Evolutionary conservation across 2,797 vertebrate genomes (phyloP).

Genomic region (Cottoperca gobio): DNA sequence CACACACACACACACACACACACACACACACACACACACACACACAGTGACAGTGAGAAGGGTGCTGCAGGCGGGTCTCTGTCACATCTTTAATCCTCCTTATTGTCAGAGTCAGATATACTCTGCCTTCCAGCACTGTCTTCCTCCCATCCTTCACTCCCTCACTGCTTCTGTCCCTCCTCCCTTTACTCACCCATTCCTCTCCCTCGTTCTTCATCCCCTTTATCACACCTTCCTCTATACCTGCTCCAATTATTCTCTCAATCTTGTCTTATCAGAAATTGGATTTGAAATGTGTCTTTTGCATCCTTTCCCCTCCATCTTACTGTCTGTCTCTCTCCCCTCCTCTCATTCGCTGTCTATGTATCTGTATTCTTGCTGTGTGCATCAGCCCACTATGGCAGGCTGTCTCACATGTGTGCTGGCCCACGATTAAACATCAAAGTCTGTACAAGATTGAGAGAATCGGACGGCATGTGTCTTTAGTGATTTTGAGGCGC

Average conservation of each 20-base stretch:
- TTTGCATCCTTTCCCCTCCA: not conserved
- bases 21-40: conserved; percentile 29
- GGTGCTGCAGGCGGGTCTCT: conserved; percentile 50
- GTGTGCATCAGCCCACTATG: conserved; percentile 28
- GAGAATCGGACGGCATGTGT: conserved; percentile 14
- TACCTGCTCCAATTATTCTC: not conserved
- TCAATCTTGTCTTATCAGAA: not conserved
- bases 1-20: conserved; percentile 10
- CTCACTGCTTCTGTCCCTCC: conserved; percentile 10
- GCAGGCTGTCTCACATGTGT: conserved; percentile 1
- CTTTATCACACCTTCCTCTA: conserved; percentile 10
- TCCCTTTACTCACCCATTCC: not conserved
- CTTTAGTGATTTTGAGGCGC: conserved; percentile 30
- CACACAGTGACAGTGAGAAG: conserved; percentile 35
- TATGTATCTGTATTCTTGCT: conserved; percentile 24
- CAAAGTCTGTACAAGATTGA: conserved; percentile 34
- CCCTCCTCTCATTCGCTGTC: not conserved
- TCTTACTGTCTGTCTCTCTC: not conserved
- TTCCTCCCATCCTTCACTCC: not conserved
- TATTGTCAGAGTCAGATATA: conserved; percentile 65
- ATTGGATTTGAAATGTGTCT: conserved; percentile 6
- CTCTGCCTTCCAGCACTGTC: conserved; percentile 38
- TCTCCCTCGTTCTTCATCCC: not conserved
- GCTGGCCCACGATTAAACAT: conserved; percentile 68
- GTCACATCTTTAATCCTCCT: conserved; percentile 70